Evolutionary conservation across 2,113 vertebrate species (phyloP).

Genomic region (Oryzias celebensis): DNA sequence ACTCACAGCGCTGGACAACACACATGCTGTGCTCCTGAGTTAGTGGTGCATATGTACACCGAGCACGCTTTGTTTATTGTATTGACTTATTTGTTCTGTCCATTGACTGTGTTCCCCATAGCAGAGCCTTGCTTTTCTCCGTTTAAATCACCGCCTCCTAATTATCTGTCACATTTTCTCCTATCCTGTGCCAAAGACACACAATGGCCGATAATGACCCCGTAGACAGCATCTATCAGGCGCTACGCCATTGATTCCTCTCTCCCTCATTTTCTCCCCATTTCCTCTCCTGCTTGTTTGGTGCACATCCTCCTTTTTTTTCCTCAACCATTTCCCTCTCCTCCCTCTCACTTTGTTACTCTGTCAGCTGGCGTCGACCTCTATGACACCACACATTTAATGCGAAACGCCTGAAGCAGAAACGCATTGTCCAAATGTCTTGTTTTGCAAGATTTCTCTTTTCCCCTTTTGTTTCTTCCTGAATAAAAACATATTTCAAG

Average conservation of each 20-base stretch:
- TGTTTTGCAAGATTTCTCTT: conserved; percentile 39
- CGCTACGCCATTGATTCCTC: conserved; percentile 72
- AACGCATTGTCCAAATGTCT: conserved; percentile 47
- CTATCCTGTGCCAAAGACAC: conserved; percentile 78
- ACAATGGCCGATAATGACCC: conserved; percentile 81
- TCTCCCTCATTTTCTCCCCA: conserved; percentile 27
- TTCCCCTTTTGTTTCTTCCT: conserved; percentile 30
- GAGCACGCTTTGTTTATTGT: conserved; percentile 79
- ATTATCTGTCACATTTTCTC: conserved; percentile 83
- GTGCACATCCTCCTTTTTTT: conserved; percentile 26
- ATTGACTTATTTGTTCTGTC: conserved; percentile 82
- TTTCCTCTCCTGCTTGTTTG: conserved; percentile 27
- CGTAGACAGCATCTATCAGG: conserved; percentile 79
- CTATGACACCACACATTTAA: conserved; percentile 18
- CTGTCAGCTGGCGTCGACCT: conserved; percentile 27
- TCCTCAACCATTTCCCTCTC: conserved; percentile 29
- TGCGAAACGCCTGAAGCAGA: conserved; percentile 18
- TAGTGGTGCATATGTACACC: conserved; percentile 72
- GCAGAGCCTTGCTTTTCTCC: conserved; percentile 71
- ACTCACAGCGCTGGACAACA: conserved; percentile 50
- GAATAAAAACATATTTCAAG: conserved; percentile 36
- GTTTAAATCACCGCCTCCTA: conserved; percentile 81
- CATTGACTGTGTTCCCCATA: conserved; percentile 74
- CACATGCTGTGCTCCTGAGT: conserved; percentile 54
- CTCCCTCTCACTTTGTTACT: conserved; percentile 39